Percentiles rank a stretch among this genome's conserved stretches.
These are phyloP conservation scores for Catocala sponsa DNA, from an alignment of 2,888 invertebrate species.

Conservation along the genomic window DNA sequence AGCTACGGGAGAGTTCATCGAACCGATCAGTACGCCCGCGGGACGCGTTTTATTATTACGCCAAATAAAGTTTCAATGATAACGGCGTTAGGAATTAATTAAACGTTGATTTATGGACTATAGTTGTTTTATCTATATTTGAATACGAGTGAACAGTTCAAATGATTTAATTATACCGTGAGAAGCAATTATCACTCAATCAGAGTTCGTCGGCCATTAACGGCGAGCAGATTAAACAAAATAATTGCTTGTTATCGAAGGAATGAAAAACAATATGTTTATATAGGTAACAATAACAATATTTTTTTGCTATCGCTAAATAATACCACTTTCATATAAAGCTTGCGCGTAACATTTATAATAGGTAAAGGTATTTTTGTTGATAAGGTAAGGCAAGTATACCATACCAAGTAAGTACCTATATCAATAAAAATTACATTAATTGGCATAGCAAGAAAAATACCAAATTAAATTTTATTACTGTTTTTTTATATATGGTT, in stretches of 20 bases:
- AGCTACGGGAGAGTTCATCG: slow-evolving; percentile 41
- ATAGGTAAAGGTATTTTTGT: no score
- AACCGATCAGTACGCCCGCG: slow-evolving; percentile 38
- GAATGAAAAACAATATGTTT: not conserved
- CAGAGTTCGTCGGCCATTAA: slow-evolving; percentile 1
- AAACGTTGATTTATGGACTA: slow-evolving; percentile 26
- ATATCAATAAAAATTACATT: no score
- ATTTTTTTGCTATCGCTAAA: no score
- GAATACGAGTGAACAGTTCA: slow-evolving; percentile 2
- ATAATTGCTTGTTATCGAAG: slow-evolving; percentile 1
- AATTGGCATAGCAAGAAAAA: no score
- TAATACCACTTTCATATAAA: no score
- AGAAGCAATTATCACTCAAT: slow-evolving; percentile 5
- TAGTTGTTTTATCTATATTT: slow-evolving; percentile 16
- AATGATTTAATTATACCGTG: slow-evolving; percentile 6
- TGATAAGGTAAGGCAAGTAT: no score
- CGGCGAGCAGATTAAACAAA: not conserved
- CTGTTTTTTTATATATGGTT: no score
- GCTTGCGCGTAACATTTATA: no score
- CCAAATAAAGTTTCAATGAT: slow-evolving; percentile 45
- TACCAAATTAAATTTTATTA: no score
- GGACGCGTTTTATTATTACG: slow-evolving; percentile 41
- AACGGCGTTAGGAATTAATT: slow-evolving; percentile 34
- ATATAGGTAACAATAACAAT: not conserved
- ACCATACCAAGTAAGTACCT: no score